phyloP scores from a whole-genome alignment of 2,113 vertebrate genomes.

The Syngnathoides biaculeatus region DNA sequence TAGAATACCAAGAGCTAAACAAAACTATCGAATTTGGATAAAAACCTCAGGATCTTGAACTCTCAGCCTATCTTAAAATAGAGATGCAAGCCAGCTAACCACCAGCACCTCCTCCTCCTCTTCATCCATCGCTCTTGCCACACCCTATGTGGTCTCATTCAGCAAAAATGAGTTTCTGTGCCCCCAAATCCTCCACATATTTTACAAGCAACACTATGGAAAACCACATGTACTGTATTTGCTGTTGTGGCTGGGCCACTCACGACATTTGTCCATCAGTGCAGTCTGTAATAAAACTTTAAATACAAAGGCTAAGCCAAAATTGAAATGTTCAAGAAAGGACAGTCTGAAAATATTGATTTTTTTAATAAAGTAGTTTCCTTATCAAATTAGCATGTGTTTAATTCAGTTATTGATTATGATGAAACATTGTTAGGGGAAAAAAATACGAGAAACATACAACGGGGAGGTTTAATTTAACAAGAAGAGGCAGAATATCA shows the following conservation, averaged over 20 bases:
- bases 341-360: neutral
- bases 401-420: neutral
- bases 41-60: constrained; percentile 39
- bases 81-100: constrained; percentile 41
- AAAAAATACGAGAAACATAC: neutral
- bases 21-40: constrained; percentile 30
- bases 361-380: neutral
- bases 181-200: constrained; percentile 28
- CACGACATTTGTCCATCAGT: neutral
- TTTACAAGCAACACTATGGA: constrained; percentile 24
- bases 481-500: no score
- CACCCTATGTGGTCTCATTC: constrained; percentile 61
- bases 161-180: constrained; percentile 34
- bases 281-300: constrained; percentile 6
- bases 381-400: neutral
- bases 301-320: neutral
- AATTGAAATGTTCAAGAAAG: neutral
- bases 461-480: no score
- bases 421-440: neutral
- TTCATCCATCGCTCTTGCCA: constrained; percentile 38
- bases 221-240: constrained; percentile 14
- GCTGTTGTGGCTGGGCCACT: neutral
- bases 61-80: constrained; percentile 49
- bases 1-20: constrained; percentile 1
- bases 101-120: constrained; percentile 45